Conservation (phyloP, 1,140 invertebrate species). For the Mya arenaria region DNA sequence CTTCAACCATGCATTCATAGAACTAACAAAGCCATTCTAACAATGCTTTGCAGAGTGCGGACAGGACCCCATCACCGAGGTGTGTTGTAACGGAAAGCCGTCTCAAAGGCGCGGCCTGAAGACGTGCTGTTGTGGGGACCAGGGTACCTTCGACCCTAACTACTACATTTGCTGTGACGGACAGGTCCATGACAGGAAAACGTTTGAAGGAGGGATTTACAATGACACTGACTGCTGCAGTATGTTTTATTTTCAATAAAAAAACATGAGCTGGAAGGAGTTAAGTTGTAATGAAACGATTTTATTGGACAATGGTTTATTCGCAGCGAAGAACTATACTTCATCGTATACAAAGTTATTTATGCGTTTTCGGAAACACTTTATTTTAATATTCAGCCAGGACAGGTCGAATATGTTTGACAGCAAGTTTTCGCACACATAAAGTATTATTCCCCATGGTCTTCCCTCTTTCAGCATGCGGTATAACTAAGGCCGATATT, state of each 20-base stretch:
- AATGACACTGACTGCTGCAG: constrained; percentile 31
- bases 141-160: constrained; percentile 32
- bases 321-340: too few relatives aligned
- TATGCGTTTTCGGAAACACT: too few relatives aligned
- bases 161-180: constrained; percentile 29
- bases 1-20: too few relatives aligned
- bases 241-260: constrained; percentile 8
- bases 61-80: constrained; percentile 4
- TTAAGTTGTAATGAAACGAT: too few relatives aligned
- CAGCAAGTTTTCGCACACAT: too few relatives aligned
- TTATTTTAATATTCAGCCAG: too few relatives aligned
- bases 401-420: too few relatives aligned
- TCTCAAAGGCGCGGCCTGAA: constrained; percentile 1
- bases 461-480: constrained; percentile 27
- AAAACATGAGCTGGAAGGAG: too few relatives aligned
- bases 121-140: constrained; percentile 41
- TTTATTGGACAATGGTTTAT: too few relatives aligned
- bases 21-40: not conserved
- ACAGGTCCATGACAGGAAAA: not conserved
- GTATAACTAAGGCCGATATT: constrained; percentile 60
- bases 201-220: not conserved
- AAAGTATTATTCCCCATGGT: too few relatives aligned
- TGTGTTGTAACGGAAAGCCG: constrained; percentile 26
- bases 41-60: constrained; percentile 10
- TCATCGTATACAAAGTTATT: too few relatives aligned